Evolutionary conservation across 1,140 invertebrate genomes (phyloP), one percentile per base, ranked within the genome.

Genomic region (Coptotermes formosanus): DNA sequence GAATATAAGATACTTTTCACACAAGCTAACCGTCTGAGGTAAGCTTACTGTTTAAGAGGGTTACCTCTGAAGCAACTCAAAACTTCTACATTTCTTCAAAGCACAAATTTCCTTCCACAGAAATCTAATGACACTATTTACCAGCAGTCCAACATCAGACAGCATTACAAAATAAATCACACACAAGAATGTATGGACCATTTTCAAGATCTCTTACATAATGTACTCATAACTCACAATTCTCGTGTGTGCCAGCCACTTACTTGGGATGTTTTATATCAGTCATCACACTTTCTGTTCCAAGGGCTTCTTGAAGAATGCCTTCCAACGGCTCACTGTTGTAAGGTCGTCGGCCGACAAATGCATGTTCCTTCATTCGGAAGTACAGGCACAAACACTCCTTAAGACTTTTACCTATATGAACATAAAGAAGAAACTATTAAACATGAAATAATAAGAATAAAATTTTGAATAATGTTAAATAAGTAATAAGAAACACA

Each of bases 291-390:
- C 95, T 96, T 14, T 95, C 91, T n/a, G 94, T 93, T 2, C 98
- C 98, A 88, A 99, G 94, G 90, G 96, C 95, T 82, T 97, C 94
- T 90, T 98, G 96, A 38, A 99, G 91, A 64, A 99, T 95, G 23
- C 92, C 93, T 90, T 99, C 98, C 82, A 99, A 92, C 1, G 93
- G 92, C 69, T 97, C 96, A 81, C 97, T 96, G 44, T 94, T 92
- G 90, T 99, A 99, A 0, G 98, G 98, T 82, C 98, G 91, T 52
- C 92, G 93, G 3, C 98, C 98, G 16, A 95, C 93, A 90, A 99
- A 99, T 1, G 98, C 96, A 83, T 96, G 93, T 89, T 99, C 97
- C 90, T 99, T 99, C 90, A 99, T 94, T 59, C 95, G 93, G 88
- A 99, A 96, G 91, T 99, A 99, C 3, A 99, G 90, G 43, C 95